Evolutionary conservation across 1,140 invertebrate genomes (phyloP).

Genomic region (Drosophila rufa): DNA sequence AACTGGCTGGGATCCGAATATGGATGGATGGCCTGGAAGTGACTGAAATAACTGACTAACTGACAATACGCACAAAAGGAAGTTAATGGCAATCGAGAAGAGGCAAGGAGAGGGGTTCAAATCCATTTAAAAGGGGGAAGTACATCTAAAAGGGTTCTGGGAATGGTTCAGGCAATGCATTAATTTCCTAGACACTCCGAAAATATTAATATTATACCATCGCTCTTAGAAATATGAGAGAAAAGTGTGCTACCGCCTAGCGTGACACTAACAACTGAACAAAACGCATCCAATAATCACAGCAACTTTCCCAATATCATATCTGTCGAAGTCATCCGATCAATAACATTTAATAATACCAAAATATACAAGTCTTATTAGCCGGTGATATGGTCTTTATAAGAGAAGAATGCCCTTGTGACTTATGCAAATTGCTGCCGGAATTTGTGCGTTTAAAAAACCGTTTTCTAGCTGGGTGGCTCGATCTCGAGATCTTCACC

Average conservation of each 20-base stretch:
- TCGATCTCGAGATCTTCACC: constrained; percentile 6
- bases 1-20: constrained; percentile 24
- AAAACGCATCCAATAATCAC: background rate
- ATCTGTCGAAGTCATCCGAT: constrained; percentile 30
- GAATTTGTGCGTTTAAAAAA: constrained; percentile 42
- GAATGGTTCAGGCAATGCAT: background rate
- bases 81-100: constrained; percentile 22
- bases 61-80: constrained; percentile 38
- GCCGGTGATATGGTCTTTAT: constrained; percentile 35
- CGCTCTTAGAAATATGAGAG: background rate
- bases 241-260: background rate
- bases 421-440: constrained; percentile 66
- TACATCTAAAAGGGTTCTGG: constrained; percentile 13
- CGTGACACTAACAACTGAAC: constrained; percentile 15
- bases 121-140: background rate
- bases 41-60: constrained; percentile 30
- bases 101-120: background rate
- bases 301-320: constrained; percentile 6
- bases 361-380: constrained; percentile 52
- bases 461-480: constrained; percentile 66
- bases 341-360: constrained; percentile 52
- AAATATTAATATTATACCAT: background rate
- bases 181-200: background rate
- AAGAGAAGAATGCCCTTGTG: constrained; percentile 33
- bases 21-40: constrained; percentile 27